phyloP scores from a whole-genome alignment of 1,140 invertebrate genomes.

The Drosophila erecta region DNA sequence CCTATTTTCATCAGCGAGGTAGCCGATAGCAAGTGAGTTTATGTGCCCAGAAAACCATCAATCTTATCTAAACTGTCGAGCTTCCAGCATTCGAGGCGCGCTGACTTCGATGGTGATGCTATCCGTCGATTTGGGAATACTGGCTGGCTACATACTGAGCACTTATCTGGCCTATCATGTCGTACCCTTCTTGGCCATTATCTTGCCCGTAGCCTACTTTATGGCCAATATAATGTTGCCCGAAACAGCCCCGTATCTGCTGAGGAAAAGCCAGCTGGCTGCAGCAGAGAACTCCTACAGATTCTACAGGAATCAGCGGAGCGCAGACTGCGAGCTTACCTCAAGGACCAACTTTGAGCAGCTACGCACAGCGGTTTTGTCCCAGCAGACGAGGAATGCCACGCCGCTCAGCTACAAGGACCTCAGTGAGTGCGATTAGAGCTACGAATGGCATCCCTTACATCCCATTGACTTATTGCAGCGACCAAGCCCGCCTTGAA shows the following conservation, averaged over 20 bases:
- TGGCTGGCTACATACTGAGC: conserved; percentile 91
- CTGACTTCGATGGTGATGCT: conserved; percentile 93
- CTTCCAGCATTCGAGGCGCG: conserved; percentile 89
- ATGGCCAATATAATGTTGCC: conserved; percentile 89
- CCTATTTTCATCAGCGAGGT: conserved; percentile 85
- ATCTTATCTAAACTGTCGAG: neutral
- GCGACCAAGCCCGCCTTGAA: conserved; percentile 59
- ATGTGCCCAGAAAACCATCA: neutral
- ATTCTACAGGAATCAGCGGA: conserved; percentile 63
- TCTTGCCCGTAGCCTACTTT: conserved; percentile 89
- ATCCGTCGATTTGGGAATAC: conserved; percentile 92
- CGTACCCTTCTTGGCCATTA: conserved; percentile 88
- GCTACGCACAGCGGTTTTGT: conserved; percentile 38
- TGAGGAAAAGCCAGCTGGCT: conserved; percentile 86
- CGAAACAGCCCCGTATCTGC: conserved; percentile 91
- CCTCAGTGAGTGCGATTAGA: conserved; percentile 47
- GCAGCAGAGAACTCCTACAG: conserved; percentile 88
- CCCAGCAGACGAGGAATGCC: conserved; percentile 30
- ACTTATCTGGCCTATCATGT: conserved; percentile 87
- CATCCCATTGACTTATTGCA: conserved; percentile 10
- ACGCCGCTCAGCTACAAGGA: conserved; percentile 52
- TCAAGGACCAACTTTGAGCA: conserved; percentile 46
- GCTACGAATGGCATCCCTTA: neutral
- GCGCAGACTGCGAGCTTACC: neutral
- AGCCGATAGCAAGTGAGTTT: conserved; percentile 64